phyloP scores from a whole-genome alignment of 2,888 invertebrate species.

The Prenolepis imparis region DNA sequence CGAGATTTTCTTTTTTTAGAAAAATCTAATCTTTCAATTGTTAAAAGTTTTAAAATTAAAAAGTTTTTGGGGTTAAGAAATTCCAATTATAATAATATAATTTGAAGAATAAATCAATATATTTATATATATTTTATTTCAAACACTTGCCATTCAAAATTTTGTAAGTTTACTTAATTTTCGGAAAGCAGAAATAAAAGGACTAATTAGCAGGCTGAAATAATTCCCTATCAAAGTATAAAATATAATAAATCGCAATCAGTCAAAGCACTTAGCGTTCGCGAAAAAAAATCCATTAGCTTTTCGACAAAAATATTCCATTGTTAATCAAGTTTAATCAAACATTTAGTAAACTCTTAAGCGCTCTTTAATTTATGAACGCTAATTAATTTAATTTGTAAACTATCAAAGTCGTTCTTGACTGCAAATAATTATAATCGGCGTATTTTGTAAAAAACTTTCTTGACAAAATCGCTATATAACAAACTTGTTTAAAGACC shows the following conservation, averaged over 20 bases:
- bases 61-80: not conserved
- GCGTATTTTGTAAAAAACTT: constrained; percentile 15
- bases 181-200: not conserved
- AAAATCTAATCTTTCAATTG: constrained; percentile 2
- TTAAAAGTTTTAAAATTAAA: too few species aligned
- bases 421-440: constrained; percentile 40
- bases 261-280: not conserved
- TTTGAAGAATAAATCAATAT: not conserved
- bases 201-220: not conserved
- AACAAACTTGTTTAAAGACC: constrained; percentile 40
- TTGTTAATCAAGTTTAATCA: constrained; percentile 13
- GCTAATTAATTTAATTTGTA: constrained; percentile 18
- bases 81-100: not conserved
- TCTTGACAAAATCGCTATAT: constrained; percentile 31
- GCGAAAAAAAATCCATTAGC: not conserved
- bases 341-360: not conserved
- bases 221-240: not conserved
- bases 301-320: not conserved
- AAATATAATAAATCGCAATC: constrained; percentile 11
- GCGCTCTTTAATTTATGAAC: constrained; percentile 16
- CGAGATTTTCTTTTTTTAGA: not conserved
- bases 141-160: not conserved
- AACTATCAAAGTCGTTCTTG: constrained; percentile 23
- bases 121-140: constrained; percentile 26
- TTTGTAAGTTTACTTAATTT: not conserved